Percentiles rank a stretch among this genome's conserved stretches.
These are phyloP conservation scores for Drosophila rufa DNA, from an alignment of 1,140 invertebrate species.

Conservation along the genomic window DNA sequence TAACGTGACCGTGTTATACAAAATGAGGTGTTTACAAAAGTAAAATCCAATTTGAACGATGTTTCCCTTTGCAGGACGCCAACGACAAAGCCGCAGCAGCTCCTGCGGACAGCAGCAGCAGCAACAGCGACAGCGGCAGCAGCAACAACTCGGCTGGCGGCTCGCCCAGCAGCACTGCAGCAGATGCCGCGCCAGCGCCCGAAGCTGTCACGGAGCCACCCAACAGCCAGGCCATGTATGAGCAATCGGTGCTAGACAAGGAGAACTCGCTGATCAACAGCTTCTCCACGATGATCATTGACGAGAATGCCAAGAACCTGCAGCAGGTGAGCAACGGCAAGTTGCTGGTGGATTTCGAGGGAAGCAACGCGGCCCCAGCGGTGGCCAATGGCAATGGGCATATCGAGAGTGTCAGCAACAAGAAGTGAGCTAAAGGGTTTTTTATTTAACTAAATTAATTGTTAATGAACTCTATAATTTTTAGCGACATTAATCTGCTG, in stretches of 20 bases:
- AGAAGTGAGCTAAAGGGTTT: constrained; percentile 67
- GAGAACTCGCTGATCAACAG: constrained; percentile 83
- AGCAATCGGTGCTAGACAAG: constrained; percentile 84
- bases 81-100: constrained; percentile 85
- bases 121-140: constrained; percentile 51
- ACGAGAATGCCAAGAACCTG: constrained; percentile 83
- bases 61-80: constrained; percentile 57
- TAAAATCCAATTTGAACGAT: too few relatives aligned
- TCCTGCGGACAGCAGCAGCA: constrained; percentile 70
- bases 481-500: constrained; percentile 81
- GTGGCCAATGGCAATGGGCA: constrained; percentile 83
- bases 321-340: constrained; percentile 82
- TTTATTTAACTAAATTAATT: not conserved
- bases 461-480: not conserved
- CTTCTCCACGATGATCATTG: constrained; percentile 84
- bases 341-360: constrained; percentile 67
- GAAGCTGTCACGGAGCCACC: constrained; percentile 46
- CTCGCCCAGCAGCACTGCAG: constrained; percentile 54
- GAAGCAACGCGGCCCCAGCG: constrained; percentile 49
- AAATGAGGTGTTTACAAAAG: too few relatives aligned
- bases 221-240: constrained; percentile 80
- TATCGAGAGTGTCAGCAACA: constrained; percentile 84
- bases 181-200: constrained; percentile 27
- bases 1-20: too few relatives aligned
- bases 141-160: constrained; percentile 69